Base-by-base conservation (phyloP, 1,140 invertebrate species). In the Harpegnathos saltator region DNA sequence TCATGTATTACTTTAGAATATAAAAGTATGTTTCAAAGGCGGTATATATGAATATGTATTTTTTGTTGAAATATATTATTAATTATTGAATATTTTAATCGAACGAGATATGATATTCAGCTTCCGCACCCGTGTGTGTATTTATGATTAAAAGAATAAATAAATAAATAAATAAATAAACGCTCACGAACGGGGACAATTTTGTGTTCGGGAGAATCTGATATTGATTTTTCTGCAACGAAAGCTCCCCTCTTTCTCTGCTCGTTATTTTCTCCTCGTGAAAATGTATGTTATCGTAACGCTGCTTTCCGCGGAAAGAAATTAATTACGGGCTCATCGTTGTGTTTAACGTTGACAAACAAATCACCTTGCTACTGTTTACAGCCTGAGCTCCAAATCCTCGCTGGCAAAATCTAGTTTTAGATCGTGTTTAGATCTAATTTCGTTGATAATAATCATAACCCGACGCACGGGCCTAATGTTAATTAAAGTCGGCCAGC, bases 401-500 rank as follows among this genome's bases (percentile, higher is more conserved):
- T 33, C 19, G 14, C 15, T 24, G 17, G 38, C 19, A 26, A 65
- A 38, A n/a, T n/a, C n/a, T n/a, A n/a, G n/a, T n/a, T n/a, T n/a
- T n/a, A n/a, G n/a, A n/a, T n/a, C 50, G 44, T 52, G n/a, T 29
- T 63, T 22, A n/a, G 26, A 75, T 19, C 26, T 50, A 3, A 62
- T 50, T 52, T 52, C 19, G 19, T 48, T 9, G 26, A 75, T 15
- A 52, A 63, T 65, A 65, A 44, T n/a, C 44, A 3, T 14, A n/a
- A n/a, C 38, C 11, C 38, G 11, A 9, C 14, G 50, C 15, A n/a
- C 3, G 9, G 19, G 48, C 0, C 14, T 29, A 63, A 50, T 19
- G 24, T 62, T 62, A 62, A 62, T 62, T 26, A 50, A 50, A 74
- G n/a, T 65, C 26, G 22, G 33, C 24, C 50, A 52, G n/a, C 38